Conservation (phyloP, 2,113 vertebrate genomes). For the Rhagologus leucostigma region DNA sequence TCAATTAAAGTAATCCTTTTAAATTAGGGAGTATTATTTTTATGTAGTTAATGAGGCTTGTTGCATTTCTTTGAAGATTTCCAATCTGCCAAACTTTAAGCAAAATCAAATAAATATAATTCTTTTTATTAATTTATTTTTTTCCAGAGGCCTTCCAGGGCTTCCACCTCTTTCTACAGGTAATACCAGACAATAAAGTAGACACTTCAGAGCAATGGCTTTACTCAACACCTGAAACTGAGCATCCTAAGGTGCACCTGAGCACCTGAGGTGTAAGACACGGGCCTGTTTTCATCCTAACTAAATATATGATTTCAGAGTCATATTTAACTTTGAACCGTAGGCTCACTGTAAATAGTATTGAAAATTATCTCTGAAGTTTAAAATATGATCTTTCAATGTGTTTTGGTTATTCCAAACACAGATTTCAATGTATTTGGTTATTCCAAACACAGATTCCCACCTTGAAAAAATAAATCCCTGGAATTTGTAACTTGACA, state of each 20-base stretch:
- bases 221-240: neutral
- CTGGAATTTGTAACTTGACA: neutral
- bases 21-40: neutral
- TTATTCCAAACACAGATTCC: neutral
- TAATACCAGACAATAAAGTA: neutral
- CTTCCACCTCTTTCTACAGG: neutral
- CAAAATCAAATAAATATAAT: neutral
- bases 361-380: neutral
- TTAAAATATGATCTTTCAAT: neutral
- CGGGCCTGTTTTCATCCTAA: neutral
- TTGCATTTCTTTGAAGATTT: neutral
- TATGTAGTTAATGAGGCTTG: neutral
- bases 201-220: neutral
- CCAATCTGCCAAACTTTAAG: neutral
- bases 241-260: neutral
- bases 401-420: neutral
- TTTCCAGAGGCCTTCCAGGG: neutral
- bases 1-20: neutral
- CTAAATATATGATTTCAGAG: neutral
- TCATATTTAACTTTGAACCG: neutral
- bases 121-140: neutral
- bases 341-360: neutral
- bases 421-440: neutral
- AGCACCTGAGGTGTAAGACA: neutral
- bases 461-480: neutral